A percentile compares a stretch with the other conserved stretches of the same genome.
Conservation (phyloP, 2,113 vertebrate genomes). For the Bubo scandiacus region DNA sequence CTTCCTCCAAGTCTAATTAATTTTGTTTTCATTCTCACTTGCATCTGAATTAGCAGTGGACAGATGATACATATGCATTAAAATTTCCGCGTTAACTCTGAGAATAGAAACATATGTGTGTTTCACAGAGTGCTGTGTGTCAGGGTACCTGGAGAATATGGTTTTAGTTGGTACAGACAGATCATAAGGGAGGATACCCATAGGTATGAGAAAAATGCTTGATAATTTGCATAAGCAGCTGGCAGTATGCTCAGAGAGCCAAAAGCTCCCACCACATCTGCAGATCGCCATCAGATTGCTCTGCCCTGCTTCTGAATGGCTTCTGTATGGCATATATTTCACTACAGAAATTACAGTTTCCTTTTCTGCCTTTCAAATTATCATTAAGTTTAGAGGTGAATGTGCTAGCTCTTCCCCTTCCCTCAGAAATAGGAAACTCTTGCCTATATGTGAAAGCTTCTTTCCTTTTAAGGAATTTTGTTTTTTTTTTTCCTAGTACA, state of each 20-base stretch:
- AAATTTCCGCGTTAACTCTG: constrained; percentile 23
- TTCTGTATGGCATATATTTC: neutral
- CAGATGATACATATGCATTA: constrained; percentile 24
- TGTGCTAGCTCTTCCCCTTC: neutral
- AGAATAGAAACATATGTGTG: constrained; percentile 45
- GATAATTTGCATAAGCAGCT: constrained; percentile 57
- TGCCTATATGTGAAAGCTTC: neutral
- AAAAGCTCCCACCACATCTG: neutral
- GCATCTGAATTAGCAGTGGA: constrained; percentile 30
- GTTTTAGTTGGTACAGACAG: neutral
- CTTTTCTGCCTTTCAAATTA: neutral
- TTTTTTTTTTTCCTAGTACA: neutral
- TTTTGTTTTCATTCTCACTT: constrained; percentile 31
- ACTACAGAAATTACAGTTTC: neutral
- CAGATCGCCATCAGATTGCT: neutral
- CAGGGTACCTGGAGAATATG: neutral
- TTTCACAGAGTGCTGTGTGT: neutral
- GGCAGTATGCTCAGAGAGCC: neutral
- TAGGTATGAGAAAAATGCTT: neutral
- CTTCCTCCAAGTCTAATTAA: constrained; percentile 40
- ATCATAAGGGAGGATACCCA: constrained; percentile 30
- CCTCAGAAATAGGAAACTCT: neutral
- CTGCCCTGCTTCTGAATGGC: neutral
- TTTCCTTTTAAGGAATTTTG: neutral
- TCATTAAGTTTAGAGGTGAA: neutral